Evolutionary conservation across 2,113 vertebrate species (phyloP), one percentile per base, ranked within the genome.

Genomic region (Eretmochelys imbricata): DNA sequence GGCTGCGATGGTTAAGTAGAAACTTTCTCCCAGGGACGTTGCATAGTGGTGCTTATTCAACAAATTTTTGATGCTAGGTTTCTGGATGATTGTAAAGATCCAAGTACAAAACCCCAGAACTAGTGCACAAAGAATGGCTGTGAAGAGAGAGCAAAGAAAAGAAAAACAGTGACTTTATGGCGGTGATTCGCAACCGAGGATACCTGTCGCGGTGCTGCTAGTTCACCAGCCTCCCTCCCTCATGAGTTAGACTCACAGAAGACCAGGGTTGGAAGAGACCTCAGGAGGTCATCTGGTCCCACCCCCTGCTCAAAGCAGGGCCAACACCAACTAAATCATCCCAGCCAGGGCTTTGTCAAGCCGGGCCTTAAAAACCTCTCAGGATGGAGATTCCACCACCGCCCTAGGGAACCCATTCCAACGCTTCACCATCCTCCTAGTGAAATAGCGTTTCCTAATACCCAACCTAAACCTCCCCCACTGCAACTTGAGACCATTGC

Each of bases 1-100:
- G 24, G 93, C 95, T 25, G 91, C 35, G 2, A 97, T 48, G 35
- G 93, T 83, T 48, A 98, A 93, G 53, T 85, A 95, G 51, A 97
- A 96, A 53, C 98, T 98, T 69, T 98, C 97, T 31, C 98, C 97
- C 53, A 95, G 35, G 0, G 14, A 6, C n/a, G 46, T 5, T 1
- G 4, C 5, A 8, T 78, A 59, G 2, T 42, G 4, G 3, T 48
- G 42, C 1, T 16, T 8, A 10, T 25, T 46, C 31, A 59, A 5
- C 14, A 31, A 8, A 8, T 46, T 27, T 2, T 57, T 49, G 27
- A 20, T 6, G 42, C 75, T 13, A 46, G 65, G 57, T 5, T 12
- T 19, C 14, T 27, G 48, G 38, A 89, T 46, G 20, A 78, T 22
- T 6, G 54, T 1, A 17, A 85, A 89, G 55, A 92, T 84, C 85